phyloP scores from a whole-genome alignment of 2,113 vertebrate genomes.

The Pygoscelis adeliae region DNA sequence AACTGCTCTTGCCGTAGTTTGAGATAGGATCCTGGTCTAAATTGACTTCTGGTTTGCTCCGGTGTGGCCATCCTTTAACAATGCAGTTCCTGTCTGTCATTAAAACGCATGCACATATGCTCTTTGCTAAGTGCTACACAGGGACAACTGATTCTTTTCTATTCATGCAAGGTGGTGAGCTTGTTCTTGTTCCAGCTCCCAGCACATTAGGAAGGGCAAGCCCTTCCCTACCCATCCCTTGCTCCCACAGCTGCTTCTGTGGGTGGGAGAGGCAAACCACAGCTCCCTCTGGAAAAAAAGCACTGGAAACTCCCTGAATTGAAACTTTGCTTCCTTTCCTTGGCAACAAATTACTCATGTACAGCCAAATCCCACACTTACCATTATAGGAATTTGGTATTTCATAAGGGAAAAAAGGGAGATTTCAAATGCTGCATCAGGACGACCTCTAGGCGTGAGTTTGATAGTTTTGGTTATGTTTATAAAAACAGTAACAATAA shows the following conservation, averaged over 20 bases:
- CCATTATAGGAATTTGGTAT: background rate
- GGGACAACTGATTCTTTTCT: background rate
- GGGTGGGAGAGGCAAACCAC: conserved; percentile 55
- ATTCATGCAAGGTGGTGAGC: background rate
- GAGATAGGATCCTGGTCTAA: background rate
- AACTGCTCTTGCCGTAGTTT: background rate
- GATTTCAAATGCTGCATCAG: background rate
- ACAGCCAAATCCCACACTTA: conserved; percentile 47
- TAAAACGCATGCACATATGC: background rate
- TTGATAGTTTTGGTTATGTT: background rate
- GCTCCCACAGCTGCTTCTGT: conserved; percentile 53
- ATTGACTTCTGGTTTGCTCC: background rate
- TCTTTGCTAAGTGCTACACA: background rate
- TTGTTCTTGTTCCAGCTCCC: conserved; percentile 10
- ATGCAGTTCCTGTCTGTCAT: background rate
- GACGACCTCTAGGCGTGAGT: conserved; percentile 13
- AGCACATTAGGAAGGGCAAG: conserved; percentile 22
- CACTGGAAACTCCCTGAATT: conserved; percentile 59
- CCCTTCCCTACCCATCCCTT: conserved; percentile 31
- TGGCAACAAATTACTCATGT: background rate
- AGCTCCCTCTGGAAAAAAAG: conserved; percentile 41
- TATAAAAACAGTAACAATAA: background rate
- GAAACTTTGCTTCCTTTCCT: conserved; percentile 37
- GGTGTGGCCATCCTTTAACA: background rate
- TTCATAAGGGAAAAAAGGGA: background rate